Evolutionary conservation across 2,888 invertebrate species (phyloP), one percentile per base, ranked within the genome.

Genomic region (Drosophila testacea): DNA sequence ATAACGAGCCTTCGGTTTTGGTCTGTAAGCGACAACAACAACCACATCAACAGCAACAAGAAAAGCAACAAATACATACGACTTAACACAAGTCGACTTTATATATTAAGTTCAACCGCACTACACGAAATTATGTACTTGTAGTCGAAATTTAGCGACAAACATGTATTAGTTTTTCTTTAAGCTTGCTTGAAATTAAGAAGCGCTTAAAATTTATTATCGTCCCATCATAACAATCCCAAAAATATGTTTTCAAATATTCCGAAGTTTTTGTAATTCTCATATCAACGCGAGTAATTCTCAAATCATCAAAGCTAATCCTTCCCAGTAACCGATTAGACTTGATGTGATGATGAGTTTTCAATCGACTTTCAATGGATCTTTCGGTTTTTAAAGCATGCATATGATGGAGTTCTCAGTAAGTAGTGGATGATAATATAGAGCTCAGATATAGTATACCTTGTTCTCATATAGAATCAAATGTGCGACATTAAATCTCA

Each of bases 1-100:
- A 90, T 91, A 91, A 91, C 91, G 90, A 81, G 91, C 77, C 81
- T 80, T 83, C 57, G 89, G 87, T 60, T 73, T 81, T 79, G 84
- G 83, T 61, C 83, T 85, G 62, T 86, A 89, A 89, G 46, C 69
- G 68, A 56, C 59, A 42, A 47, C 63, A 54, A 51, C 65, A 55
- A 56, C 59, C 57, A 55, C 44, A 50, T 60, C 42, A 65, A 61
- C 47, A 41, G 48, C 55, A 64, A 65, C 22, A 63, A 66, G 44
- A 67, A 62, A 56, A 72, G 46, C 54, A 57, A 41, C 42, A 57
- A 41, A 56, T 48, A 46, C 59, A 48, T 59, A n/a, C 46, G 30
- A 48, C 41, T 41, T 13, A 34, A 56, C 42, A 56, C 42, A 34
- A 50, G 57, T 39, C 55, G 34, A 61, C 60, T 28, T 11, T 46